Evolutionary conservation across 2,888 invertebrate genomes (phyloP), one percentile per base, ranked within the genome.

Genomic region (Tanaodytes sp.): DNA sequence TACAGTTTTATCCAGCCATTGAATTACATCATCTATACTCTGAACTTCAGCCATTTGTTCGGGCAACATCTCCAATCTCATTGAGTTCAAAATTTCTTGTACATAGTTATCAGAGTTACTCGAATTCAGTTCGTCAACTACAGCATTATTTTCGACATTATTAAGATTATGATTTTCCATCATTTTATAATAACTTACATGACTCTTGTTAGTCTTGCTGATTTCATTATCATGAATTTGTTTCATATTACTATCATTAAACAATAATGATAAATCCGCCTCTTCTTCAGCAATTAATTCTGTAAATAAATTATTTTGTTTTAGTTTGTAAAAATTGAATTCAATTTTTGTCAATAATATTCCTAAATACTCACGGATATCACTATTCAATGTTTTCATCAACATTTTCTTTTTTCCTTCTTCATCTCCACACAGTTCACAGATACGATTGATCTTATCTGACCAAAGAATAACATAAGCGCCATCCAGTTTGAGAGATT

Each of bases 1-100:
- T 36, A 61, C 61, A 4, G 43, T 31, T 19, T 43, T 42, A 36
- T 61, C 51, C 11, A 61, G 14, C 61, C 49, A 61, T 6, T 27
- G 1, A 5, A 27, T 18, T 6, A 61, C 37, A 12, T 51, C 51
- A 2, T 49, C 14, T 12, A 36, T 14, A 30, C 6, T 36, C 0
- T 51, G 36, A n/a, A 61, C 5, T 6, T 43, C 51, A 2, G 11
- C 11, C 12, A 48, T 36, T 3, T 31, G 11, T 1, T 51, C 51
- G 11, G 36, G 20, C 2, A 20, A 8, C 2, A 43, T 11, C 1
- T 43, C 51, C 2, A 61, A 12, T 40, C 20, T n/a, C 2, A 61
- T 18, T 6, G 61, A 61, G 12, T 51, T 51, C 11, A 61, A 37
- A 27, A 61, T 51, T 33, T 58, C 16, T 12, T 31, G 9, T 11